Percentiles rank a stretch among this genome's conserved stretches.
These are phyloP conservation scores for Carposina sasakii DNA, from an alignment of 1,140 invertebrate species.

Conservation along the genomic window DNA sequence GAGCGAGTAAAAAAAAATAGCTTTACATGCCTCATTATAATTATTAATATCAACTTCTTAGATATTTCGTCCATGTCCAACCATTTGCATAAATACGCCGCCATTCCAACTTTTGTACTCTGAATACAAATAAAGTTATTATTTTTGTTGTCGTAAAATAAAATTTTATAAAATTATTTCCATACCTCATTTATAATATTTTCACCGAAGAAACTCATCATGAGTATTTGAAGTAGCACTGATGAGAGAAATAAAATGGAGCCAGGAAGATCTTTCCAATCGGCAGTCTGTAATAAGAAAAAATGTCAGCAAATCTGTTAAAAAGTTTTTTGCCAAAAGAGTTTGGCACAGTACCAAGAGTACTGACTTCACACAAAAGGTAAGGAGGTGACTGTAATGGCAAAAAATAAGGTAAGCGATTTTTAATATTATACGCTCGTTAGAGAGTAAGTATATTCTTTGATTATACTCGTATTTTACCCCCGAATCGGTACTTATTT, in stretches of 20 bases:
- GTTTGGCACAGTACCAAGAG: too few species aligned
- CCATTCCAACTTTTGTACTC: slow-evolving; percentile 42
- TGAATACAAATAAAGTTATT: slow-evolving; percentile 21
- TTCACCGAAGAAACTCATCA: slow-evolving; percentile 59
- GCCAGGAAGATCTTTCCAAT: slow-evolving; percentile 39
- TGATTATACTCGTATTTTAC: too few species aligned
- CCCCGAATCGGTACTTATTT: too few species aligned
- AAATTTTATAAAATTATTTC: slow-evolving; percentile 1
- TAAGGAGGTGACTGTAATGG: too few species aligned
- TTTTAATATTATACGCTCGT: too few species aligned
- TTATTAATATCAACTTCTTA: slow-evolving; percentile 43
- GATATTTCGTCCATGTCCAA: slow-evolving; percentile 42
- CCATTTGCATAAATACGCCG: slow-evolving; percentile 47
- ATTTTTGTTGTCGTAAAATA: slow-evolving; percentile 6
- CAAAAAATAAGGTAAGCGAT: too few species aligned
- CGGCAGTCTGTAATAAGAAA: slow-evolving; percentile 34
- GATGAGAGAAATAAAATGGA: slow-evolving; percentile 46
- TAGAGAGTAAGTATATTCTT: too few species aligned
- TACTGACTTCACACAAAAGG: too few species aligned
- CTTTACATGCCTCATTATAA: slow-evolving; percentile 57
- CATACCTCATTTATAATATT: slow-evolving; percentile 50
- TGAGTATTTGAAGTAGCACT: slow-evolving; percentile 50
- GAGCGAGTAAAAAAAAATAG: too few species aligned
- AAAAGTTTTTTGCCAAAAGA: too few species aligned
- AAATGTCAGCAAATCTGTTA: too few species aligned